These are phyloP conservation scores for Trichopoda pennipes DNA, from an alignment of 2,888 invertebrate genomes.

Conservation along the genomic window DNA sequence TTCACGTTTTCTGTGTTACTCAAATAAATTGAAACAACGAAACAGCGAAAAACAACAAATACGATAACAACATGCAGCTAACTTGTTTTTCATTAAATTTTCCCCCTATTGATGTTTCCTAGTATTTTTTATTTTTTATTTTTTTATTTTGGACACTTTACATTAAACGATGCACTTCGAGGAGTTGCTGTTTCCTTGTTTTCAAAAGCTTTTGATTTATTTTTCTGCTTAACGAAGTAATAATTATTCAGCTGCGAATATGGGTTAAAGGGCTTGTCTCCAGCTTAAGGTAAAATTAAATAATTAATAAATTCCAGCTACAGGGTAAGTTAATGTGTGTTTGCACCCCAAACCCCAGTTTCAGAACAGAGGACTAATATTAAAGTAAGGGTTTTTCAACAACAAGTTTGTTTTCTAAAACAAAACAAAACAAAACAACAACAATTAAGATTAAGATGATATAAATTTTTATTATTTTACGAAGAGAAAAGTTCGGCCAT, in stretches of 20 bases:
- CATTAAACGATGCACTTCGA: constrained; percentile 5
- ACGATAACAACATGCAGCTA: constrained; percentile 30
- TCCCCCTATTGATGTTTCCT: neutral
- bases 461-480: too few species aligned
- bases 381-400: too few species aligned
- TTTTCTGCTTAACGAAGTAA: neutral
- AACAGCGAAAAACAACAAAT: constrained; percentile 11
- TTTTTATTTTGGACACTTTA: constrained; percentile 5
- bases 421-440: too few species aligned
- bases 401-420: too few species aligned
- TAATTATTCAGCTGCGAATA: neutral
- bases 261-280: constrained; percentile 1
- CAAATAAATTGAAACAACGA: constrained; percentile 19
- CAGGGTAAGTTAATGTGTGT: too few species aligned
- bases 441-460: too few species aligned
- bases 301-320: too few species aligned
- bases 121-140: neutral
- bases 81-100: constrained; percentile 19
- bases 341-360: too few species aligned
- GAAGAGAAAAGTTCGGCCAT: too few species aligned
- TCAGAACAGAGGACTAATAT: too few species aligned
- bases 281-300: neutral
- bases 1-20: constrained; percentile 68
- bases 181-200: neutral
- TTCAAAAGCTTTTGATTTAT: neutral